Percentiles rank a stretch among this genome's conserved stretches.
Conservation (phyloP, 2,113 vertebrate species). For the Vireo altiloquus region DNA sequence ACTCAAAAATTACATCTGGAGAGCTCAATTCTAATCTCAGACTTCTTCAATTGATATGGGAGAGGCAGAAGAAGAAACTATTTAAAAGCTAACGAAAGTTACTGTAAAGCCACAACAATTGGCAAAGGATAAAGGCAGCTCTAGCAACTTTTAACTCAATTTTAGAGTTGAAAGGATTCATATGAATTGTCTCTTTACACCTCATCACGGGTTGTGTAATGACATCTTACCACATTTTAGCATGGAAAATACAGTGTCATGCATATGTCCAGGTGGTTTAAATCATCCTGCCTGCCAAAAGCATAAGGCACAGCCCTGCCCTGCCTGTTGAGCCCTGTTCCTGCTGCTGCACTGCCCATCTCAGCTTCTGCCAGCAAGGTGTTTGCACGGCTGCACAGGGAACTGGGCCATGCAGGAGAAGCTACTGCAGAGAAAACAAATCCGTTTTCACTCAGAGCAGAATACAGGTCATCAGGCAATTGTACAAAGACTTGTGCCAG, state of each 20-base stretch:
- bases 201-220: neutral
- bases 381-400: neutral
- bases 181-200: neutral
- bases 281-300: conserved; percentile 5
- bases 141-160: neutral
- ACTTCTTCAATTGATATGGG: neutral
- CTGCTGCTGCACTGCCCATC: neutral
- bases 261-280: neutral
- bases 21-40: neutral
- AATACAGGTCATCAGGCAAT: neutral
- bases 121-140: neutral
- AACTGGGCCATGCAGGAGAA: neutral
- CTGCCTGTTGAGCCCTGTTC: neutral
- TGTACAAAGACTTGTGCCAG: neutral
- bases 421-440: neutral
- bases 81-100: neutral
- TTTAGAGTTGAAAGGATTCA: neutral
- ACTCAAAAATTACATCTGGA: neutral
- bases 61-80: neutral
- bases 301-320: neutral
- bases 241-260: conserved; percentile 19
- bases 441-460: neutral
- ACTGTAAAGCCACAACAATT: neutral
- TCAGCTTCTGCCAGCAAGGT: neutral
- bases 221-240: neutral